Base-by-base conservation (phyloP, 1,140 invertebrate genomes). In the Amyelois transitella region DNA sequence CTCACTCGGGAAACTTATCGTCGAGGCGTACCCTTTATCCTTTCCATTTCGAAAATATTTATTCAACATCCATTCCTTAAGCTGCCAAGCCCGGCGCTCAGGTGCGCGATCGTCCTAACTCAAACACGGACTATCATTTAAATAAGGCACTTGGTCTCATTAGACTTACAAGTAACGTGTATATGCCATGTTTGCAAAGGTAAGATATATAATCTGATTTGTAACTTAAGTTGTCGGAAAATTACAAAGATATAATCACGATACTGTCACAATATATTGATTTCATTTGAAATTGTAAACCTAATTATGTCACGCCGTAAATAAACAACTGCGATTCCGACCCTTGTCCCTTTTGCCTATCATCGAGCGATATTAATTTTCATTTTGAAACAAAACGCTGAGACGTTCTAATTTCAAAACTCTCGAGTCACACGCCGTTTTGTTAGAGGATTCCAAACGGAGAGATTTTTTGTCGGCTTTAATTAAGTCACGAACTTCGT, bases 11-110 rank as follows among this genome's bases (percentile, higher is more conserved):
- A 69, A 81, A 81, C 68, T 79, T 83, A 83, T 79, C 69, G 68
- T 58, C 61, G 68, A 70, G 63, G 69, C 72, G 75, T 77, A 72
- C 71, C 75, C 75, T 74, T 78, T 75, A 74, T 77, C 76, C 76
- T 56, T 81, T 76, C 67, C 72, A 73, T 81, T 79, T 68, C 70
- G 77, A 75, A 79, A 83, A 83, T 83, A 81, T 83, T 81, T 83
- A 79, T 81, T 81, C 75, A 79, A 73, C 74, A 79, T 74, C 76
- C 75, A 75, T 79, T 79, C 75, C 72, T 72, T 81, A 83, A 81
- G 80, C 77, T 43, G 18, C 53, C 32, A 18, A 19, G 25, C 66
- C 64, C 66, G 50, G 69, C 62, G 68, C 77, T 54, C 80, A 83
- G 80, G 80, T 83, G 80, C 70, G 76, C 67, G 63, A 68, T 67